phyloP scores from a whole-genome alignment of 2,797 vertebrate species.

The Lacerta bilineata region DNA sequence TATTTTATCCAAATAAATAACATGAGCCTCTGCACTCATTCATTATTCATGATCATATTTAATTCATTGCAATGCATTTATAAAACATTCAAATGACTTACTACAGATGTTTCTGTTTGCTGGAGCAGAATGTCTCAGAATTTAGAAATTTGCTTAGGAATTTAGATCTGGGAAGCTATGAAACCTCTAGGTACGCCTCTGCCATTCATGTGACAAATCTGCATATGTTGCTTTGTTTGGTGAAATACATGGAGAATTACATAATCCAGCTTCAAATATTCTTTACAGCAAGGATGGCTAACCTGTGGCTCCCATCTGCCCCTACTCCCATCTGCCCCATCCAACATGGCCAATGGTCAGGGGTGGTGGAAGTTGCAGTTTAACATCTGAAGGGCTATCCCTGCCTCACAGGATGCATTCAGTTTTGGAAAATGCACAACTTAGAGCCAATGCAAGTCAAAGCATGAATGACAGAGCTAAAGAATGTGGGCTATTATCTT shows the following conservation, averaged over 20 bases:
- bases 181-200: not conserved
- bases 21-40: not conserved
- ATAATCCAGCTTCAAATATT: not conserved
- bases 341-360: too few relatives aligned
- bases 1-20: constrained; percentile 26
- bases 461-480: not conserved
- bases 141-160: constrained; percentile 12
- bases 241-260: constrained; percentile 33
- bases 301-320: too few relatives aligned
- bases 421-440: not conserved
- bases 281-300: not conserved
- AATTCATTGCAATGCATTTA: constrained; percentile 3
- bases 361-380: too few relatives aligned
- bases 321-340: too few relatives aligned
- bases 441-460: not conserved
- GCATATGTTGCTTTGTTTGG: constrained; percentile 32
- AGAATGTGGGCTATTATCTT: not conserved
- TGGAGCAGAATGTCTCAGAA: not conserved
- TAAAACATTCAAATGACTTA: constrained; percentile 6
- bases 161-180: not conserved
- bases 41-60: constrained; percentile 26
- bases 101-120: not conserved
- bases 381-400: too few relatives aligned
- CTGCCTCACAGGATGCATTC: not conserved
- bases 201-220: constrained; percentile 44